Evolutionary conservation across 2,888 invertebrate genomes (phyloP), one percentile per base, ranked within the genome.

Genomic region (Andrena trimmerana): DNA sequence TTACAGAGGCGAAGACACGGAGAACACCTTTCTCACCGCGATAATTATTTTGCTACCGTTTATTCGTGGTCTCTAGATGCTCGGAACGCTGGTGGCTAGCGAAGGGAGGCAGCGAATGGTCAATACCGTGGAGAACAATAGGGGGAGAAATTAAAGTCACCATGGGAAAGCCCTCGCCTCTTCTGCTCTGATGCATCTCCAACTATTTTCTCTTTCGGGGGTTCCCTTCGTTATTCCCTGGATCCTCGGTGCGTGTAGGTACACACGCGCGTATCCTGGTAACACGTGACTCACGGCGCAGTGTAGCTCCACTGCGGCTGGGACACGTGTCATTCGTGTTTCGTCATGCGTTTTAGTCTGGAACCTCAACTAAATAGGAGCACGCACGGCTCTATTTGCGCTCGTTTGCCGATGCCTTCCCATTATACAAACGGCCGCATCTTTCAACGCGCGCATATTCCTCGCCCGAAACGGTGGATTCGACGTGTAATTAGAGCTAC

Each of bases 141-240:
- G 57, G 89, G 86, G 4, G 62, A 71, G 85, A 91, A 93, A 93
- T 93, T 91, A 90, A 92, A 93, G 90, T 92, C 92, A 93, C 92
- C 93, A 93, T 93, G 93, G 93, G 93, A 93, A 93, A 93, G 89
- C 92, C 67, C 90, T 88, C 91, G 89, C 86, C 90, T 91, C 91
- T 92, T 93, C 92, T 91, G 91, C 91, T 92, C 90, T 86, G 89
- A 88, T 91, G 93, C 91, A 89, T 88, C 89, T 86, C 77, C 83
- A 80, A 78, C 88, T 83, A 84, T 84, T 83, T 86, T 84, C 74
- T 86, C 77, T 54, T 60, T 63, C 78, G 79, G 85, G 42, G 85
- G 67, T 88, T 90, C 89, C 90, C 89, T 90, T 91, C 90, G 89
- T 91, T 90, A 89, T 90, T 87, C 87, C 81, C 69, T 27, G 36